These are phyloP conservation scores for Anas capensis DNA, from an alignment of 2,797 vertebrate genomes.

Conservation along the genomic window DNA sequence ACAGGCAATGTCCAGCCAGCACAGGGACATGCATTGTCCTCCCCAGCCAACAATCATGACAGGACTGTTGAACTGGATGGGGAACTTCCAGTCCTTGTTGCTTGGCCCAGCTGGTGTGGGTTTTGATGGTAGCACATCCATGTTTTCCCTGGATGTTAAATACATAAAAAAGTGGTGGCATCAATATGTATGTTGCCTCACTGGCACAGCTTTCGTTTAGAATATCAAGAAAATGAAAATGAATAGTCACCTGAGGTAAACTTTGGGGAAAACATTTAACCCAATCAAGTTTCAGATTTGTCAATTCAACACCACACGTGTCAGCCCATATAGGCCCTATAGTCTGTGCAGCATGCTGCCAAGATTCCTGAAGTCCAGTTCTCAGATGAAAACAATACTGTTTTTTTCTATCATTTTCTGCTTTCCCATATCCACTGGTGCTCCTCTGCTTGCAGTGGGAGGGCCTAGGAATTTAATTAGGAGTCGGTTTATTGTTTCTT, in stretches of 20 bases:
- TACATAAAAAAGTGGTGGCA: too few species aligned
- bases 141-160: background rate
- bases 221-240: background rate
- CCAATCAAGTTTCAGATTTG: background rate
- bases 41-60: rapidly evolving
- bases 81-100: rapidly evolving
- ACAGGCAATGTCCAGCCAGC: rapidly evolving
- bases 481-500: background rate
- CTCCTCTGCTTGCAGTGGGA: too few species aligned
- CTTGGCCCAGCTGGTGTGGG: background rate
- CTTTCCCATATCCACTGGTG: background rate
- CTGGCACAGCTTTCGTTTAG: background rate
- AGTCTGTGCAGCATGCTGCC: background rate
- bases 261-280: too few species aligned
- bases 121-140: background rate
- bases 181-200: background rate
- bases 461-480: background rate
- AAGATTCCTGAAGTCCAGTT: background rate
- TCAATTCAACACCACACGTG: background rate
- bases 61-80: background rate
- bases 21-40: rapidly evolving
- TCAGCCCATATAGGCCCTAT: background rate
- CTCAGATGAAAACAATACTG: background rate
- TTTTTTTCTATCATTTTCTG: background rate
- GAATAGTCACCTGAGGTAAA: background rate